Evolutionary conservation across 64 coral and sea anemone genomes (phyloP), one percentile per base, ranked within the genome.

Genomic region (Dendronephthya gigantea): DNA sequence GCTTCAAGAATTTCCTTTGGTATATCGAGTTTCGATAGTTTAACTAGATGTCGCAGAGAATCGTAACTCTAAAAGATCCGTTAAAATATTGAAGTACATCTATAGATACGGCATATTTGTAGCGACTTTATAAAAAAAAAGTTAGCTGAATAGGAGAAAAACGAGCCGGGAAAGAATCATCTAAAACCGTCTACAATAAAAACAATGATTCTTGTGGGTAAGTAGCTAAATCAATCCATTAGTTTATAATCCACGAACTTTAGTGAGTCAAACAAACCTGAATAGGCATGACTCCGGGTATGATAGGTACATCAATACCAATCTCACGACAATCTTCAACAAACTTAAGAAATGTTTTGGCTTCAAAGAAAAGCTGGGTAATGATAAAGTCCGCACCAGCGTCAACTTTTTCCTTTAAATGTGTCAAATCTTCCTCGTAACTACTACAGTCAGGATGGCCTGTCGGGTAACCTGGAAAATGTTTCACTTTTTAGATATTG

Each of bases 1-100:
- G 91, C 94, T 83, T 98, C 94, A 27, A 98, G 87, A 86, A 98
- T 98, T 39, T 84, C 86, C 45, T 98, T 87, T 36, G 94, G 94
- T 55, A 98, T 87, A 82, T 93, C 89, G 82, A 98, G 66, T 58
- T 92, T 98, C 35, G 95, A 98, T 12, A 98, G 90, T 48, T 98
- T 98, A 0, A 93, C 95, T 66, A 98, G 86, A 58, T 98, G 92
- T 14, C 95, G 90, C 39, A 98, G 87, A n/a, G 95, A 98, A 30
- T 89, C 92, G 89, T 98, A 98, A 81, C 89, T 92, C 95, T 98
- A 66, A 2, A 75, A 37, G 55, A 62, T 19, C 17, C 19, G 17
- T 6, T n/a, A 1, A 22, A n/a, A 62, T 1, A 16, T 52, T 6
- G 5, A n/a, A 62, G 12, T 6, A 17, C 1, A 62, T 62, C 8